Evolutionary conservation across 2,888 invertebrate species (phyloP).

Genomic region (Globia sparganii): DNA sequence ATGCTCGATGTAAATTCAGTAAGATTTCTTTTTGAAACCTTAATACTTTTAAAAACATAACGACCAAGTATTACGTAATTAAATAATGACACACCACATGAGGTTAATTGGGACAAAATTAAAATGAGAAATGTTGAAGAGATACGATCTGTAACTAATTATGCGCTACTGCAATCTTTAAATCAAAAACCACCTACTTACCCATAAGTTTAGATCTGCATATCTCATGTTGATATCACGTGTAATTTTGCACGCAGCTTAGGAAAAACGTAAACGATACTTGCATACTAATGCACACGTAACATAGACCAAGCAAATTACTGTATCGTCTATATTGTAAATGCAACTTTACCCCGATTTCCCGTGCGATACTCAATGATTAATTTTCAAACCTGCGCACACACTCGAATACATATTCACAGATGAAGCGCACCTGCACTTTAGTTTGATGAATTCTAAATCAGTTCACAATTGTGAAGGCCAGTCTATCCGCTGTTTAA

Average conservation of each 20-base stretch:
- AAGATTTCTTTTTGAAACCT: not conserved
- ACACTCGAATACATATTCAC: constrained; percentile 40
- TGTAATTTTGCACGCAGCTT: constrained; percentile 44
- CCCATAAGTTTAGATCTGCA: constrained; percentile 26
- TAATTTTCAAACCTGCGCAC: constrained; percentile 54
- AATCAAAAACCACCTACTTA: constrained; percentile 44
- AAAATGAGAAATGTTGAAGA: constrained; percentile 3
- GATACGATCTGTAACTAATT: constrained; percentile 38
- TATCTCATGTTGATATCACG: constrained; percentile 44
- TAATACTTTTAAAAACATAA: not conserved
- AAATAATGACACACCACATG: constrained; percentile 1
- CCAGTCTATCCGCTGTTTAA: constrained; percentile 60
- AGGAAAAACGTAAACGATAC: constrained; percentile 39
- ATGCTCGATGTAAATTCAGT: constrained; percentile 1
- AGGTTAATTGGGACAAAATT: constrained; percentile 31
- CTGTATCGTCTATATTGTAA: constrained; percentile 29
- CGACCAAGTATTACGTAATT: not conserved
- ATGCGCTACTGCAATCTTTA: constrained; percentile 26
- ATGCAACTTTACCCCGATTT: constrained; percentile 27
- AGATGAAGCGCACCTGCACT: constrained; percentile 40
- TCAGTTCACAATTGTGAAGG: constrained; percentile 56
- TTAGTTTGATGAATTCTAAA: constrained; percentile 61
- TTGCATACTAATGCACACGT: constrained; percentile 35
- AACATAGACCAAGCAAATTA: constrained; percentile 15
- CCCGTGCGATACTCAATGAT: constrained; percentile 39